Conservation (phyloP, 2,113 vertebrate genomes). For the Notothenia coriiceps region DNA sequence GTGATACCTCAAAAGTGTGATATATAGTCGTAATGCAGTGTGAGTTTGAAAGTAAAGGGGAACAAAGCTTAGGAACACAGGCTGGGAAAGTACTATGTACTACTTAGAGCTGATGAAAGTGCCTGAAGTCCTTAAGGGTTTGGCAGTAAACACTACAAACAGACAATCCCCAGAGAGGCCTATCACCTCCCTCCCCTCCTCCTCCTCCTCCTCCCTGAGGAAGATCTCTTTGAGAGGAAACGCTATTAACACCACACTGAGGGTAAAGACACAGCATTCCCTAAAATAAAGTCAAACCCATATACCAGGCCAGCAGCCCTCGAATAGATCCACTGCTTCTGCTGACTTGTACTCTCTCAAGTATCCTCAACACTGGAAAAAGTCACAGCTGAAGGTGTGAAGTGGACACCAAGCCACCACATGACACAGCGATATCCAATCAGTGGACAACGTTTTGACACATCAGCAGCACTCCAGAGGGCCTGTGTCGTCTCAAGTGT, state of each 20-base stretch:
- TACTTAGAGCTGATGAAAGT: slow-evolving; percentile 75
- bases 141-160: slow-evolving; percentile 77
- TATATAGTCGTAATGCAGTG: neutral
- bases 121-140: slow-evolving; percentile 72
- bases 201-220: slow-evolving; percentile 36
- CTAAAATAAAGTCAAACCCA: slow-evolving; percentile 47
- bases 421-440: slow-evolving; percentile 74
- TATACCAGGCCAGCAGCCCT: slow-evolving; percentile 38
- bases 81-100: slow-evolving; percentile 51
- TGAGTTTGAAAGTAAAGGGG: slow-evolving; percentile 38
- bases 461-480: slow-evolving; percentile 72
- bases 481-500: slow-evolving; percentile 69
- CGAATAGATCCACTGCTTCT: slow-evolving; percentile 41
- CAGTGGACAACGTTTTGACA: slow-evolving; percentile 70
- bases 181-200: slow-evolving; percentile 46
- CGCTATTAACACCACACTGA: slow-evolving; percentile 59
- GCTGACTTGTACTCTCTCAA: slow-evolving; percentile 61
- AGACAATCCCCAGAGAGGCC: slow-evolving; percentile 71
- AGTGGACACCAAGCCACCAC: slow-evolving; percentile 69
- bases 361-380: slow-evolving; percentile 55
- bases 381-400: slow-evolving; percentile 74
- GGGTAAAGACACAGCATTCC: slow-evolving; percentile 48
- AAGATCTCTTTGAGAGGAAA: slow-evolving; percentile 55
- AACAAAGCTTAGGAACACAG: slow-evolving; percentile 52
- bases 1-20: slow-evolving; percentile 34